Evolutionary conservation across 2,113 vertebrate genomes (phyloP).

Genomic region (Callithrix jacchus): DNA sequence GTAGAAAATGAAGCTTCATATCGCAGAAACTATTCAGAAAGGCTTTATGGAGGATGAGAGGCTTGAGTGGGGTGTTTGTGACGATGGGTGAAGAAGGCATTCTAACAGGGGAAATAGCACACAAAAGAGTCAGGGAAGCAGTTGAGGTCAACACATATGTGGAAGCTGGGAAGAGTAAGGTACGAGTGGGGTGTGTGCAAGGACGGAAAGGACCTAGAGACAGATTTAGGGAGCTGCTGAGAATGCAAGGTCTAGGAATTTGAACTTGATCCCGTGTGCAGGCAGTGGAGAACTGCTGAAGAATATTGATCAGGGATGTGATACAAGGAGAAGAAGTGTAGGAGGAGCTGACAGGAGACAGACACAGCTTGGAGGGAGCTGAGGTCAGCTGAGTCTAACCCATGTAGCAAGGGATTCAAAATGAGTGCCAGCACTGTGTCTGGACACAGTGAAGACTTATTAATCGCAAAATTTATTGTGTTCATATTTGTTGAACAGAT

Average conservation of each 20-base stretch:
- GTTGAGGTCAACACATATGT: too few species aligned
- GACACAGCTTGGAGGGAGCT: fast-evolving
- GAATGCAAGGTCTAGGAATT: neutral
- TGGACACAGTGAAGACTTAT: neutral
- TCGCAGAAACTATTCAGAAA: neutral
- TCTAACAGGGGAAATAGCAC: neutral
- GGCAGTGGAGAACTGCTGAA: neutral
- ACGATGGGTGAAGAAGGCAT: neutral
- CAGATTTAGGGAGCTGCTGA: neutral
- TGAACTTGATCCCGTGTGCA: neutral
- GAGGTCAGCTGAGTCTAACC: neutral
- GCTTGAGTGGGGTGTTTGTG: neutral
- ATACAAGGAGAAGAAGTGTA: neutral
- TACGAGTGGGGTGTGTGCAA: neutral
- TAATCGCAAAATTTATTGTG: neutral
- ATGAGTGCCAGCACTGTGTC: neutral
- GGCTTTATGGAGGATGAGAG: neutral
- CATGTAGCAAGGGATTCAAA: neutral
- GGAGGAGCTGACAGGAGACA: neutral
- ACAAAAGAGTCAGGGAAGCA: neutral
- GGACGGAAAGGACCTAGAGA: neutral
- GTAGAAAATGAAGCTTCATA: neutral
- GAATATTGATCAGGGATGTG: neutral
- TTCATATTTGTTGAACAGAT: neutral
- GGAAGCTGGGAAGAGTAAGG: fast-evolving